Evolutionary conservation across 2,797 vertebrate species (phyloP).

Genomic region (Rhinophrynus dorsalis): DNA sequence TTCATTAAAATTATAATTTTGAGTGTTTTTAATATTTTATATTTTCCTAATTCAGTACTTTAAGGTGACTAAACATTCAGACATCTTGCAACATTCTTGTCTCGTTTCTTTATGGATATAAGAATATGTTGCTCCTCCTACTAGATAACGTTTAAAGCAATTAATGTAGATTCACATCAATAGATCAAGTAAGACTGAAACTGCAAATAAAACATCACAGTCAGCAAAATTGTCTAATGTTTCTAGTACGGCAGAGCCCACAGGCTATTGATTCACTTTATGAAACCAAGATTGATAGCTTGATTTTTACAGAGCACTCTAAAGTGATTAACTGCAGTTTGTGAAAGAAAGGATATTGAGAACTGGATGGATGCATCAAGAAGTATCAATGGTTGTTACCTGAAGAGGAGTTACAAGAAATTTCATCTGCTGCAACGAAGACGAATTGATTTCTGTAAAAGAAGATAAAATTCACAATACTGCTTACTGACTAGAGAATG

Average conservation of each 20-base stretch:
- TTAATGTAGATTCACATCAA: conserved; percentile 57
- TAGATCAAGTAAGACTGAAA: conserved; percentile 57
- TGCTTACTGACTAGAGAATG: conserved; percentile 83
- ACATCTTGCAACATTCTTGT: background rate
- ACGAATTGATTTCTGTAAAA: conserved; percentile 96
- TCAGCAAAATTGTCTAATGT: conserved; percentile 62
- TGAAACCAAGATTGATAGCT: conserved; percentile 57
- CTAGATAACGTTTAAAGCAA: conserved; percentile 15
- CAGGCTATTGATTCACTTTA: conserved; percentile 56
- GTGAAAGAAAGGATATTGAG: conserved; percentile 75
- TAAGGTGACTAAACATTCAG: too few species aligned
- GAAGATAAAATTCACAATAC: conserved; percentile 95
- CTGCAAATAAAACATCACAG: conserved; percentile 61
- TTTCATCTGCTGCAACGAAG: conserved; percentile 95
- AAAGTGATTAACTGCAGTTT: conserved; percentile 71
- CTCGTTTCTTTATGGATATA: background rate
- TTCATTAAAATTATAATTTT: too few species aligned
- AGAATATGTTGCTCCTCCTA: conserved; percentile 4
- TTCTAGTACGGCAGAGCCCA: conserved; percentile 55
- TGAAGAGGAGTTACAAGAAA: conserved; percentile 95
- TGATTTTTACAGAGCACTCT: conserved; percentile 61
- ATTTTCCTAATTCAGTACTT: too few species aligned
- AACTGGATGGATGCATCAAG: conserved; percentile 80
- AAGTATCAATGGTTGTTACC: conserved; percentile 89
- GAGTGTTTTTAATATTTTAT: too few species aligned